Conservation (phyloP, 2,888 invertebrate genomes). For the Ophraella communa region DNA sequence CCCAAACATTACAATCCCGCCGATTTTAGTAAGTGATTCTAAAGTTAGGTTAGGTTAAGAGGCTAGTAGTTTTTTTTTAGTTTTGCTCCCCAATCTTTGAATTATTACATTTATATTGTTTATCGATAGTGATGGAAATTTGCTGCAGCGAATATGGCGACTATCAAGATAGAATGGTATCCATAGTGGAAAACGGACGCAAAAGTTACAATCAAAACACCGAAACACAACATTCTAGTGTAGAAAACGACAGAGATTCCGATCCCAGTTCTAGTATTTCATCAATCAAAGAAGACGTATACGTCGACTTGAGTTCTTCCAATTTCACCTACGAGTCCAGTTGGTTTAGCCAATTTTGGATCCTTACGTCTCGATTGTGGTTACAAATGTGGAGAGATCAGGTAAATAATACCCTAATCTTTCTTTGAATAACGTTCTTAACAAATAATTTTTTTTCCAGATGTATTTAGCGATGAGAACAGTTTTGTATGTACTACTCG, state of each 20-base stretch:
- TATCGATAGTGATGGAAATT: constrained; percentile 76
- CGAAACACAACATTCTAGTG: neutral
- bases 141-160: constrained; percentile 82
- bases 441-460: constrained; percentile 59
- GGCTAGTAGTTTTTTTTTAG: neutral
- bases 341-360: constrained; percentile 71
- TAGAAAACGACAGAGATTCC: constrained; percentile 21
- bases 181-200: constrained; percentile 71
- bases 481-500: constrained; percentile 71
- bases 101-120: neutral
- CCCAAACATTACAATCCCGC: constrained; percentile 95
- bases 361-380: constrained; percentile 73
- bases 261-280: constrained; percentile 28
- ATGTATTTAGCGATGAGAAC: constrained; percentile 74
- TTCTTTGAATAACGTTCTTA: neutral
- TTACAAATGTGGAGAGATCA: constrained; percentile 78
- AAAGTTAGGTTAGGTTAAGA: neutral
- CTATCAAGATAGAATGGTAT: constrained; percentile 72
- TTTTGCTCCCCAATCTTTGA: neutral
- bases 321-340: constrained; percentile 36
- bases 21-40: constrained; percentile 81
- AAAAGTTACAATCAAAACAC: constrained; percentile 40
- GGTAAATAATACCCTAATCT: too few species aligned
- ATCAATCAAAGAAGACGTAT: constrained; percentile 17
- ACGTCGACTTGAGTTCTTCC: constrained; percentile 15